Percentiles rank a stretch among this genome's conserved stretches.
These are phyloP conservation scores for Drosophila takahashii DNA, from an alignment of 1,140 invertebrate species.

Conservation along the genomic window DNA sequence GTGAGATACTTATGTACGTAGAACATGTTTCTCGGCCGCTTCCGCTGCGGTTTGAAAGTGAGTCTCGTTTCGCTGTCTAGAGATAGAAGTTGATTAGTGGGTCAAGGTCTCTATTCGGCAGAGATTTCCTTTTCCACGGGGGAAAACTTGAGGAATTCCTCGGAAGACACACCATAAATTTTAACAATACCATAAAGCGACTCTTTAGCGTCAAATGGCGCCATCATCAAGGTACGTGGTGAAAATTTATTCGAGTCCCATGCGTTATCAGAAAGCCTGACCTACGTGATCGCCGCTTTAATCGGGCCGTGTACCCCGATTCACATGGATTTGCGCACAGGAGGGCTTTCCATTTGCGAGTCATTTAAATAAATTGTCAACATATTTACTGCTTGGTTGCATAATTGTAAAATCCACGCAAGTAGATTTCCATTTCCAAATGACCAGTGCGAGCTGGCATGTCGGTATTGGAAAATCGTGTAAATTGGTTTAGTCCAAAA, in stretches of 20 bases:
- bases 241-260: slow-evolving; percentile 68
- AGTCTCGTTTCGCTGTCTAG: slow-evolving; percentile 43
- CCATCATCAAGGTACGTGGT: slow-evolving; percentile 74
- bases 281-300: slow-evolving; percentile 57
- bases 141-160: slow-evolving; percentile 51
- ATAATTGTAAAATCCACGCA: slow-evolving; percentile 36
- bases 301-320: slow-evolving; percentile 49
- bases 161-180: slow-evolving; percentile 31
- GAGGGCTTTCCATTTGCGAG: slow-evolving; percentile 66
- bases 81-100: slow-evolving; percentile 29
- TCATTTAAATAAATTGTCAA: slow-evolving; percentile 63
- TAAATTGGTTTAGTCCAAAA: neutral
- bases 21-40: slow-evolving; percentile 60
- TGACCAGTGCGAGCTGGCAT: slow-evolving; percentile 11
- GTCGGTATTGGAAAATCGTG: slow-evolving; percentile 7
- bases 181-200: slow-evolving; percentile 53
- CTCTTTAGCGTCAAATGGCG: slow-evolving; percentile 62
- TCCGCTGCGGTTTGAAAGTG: slow-evolving; percentile 65
- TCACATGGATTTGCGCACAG: slow-evolving; percentile 64
- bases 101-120: slow-evolving; percentile 65
- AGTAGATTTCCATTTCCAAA: slow-evolving; percentile 12
- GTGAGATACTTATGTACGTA: slow-evolving; percentile 36
- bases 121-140: slow-evolving; percentile 26
- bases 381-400: slow-evolving; percentile 40
- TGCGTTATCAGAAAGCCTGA: slow-evolving; percentile 55